Base-by-base conservation (phyloP, 2,797 vertebrate species). In the Gymnothorax javanicus region DNA sequence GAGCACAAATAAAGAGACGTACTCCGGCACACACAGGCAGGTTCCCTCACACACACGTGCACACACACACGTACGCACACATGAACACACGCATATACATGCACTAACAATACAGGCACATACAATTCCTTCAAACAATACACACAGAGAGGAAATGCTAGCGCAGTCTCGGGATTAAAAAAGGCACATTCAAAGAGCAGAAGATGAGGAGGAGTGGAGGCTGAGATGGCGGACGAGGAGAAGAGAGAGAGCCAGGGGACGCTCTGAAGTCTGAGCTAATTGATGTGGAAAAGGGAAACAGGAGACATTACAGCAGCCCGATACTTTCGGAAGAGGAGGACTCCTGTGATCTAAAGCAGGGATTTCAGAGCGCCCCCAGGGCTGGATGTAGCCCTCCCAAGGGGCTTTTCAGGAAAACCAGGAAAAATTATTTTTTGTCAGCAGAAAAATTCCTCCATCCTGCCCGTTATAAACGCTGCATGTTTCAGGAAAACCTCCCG, bases 11-110 rank as follows among this genome's bases (percentile, higher is more conserved):
- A 60, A 7, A 17, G 12, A n/a, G 17, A 64, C 9, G n/a, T n/a
- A 67, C 62, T 23, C 62, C 23, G 6, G 7, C 23, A 7, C 20
- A 67, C 62, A 67, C 62, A n/a, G 20, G n/a, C 20, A 64, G 17
- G 20, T 20, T 62, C 59, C 60, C 60, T 4, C 3, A 85, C 84
- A 84, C 83, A 69, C 83, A 84, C 83, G 27, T 6, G 1, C 20
- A 59, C 58, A 60, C 82, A 2, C 3, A 15, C 15, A 64, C 86
- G 50, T 73, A 64, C 60, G 71, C 84, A 56, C 69, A 9, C 54
- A 50, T 33, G 27, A n/a, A 79, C 85, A 64, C 75, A 83, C 86
- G 75, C 57, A 86, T 60, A 83, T 67, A 75, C 17, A 83, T 82
- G 73, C 81, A 82, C 83, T 43, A 7, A 84, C 60, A 84, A n/a